These are phyloP conservation scores for Hemiprocne comata DNA, from an alignment of 2,113 vertebrate genomes.

Conservation along the genomic window DNA sequence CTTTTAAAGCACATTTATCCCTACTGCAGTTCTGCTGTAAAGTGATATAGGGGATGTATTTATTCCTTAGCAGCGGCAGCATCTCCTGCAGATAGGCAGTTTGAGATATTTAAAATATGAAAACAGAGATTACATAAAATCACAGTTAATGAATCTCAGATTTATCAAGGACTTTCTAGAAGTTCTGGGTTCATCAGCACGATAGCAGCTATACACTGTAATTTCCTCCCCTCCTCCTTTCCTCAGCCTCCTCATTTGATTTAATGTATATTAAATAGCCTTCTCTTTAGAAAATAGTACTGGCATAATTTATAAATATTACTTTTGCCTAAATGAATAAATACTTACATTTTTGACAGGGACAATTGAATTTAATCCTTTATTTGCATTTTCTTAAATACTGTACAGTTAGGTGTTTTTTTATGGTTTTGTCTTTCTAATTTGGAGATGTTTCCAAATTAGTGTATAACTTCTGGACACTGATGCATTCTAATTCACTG, in stretches of 20 bases:
- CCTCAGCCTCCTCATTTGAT: not conserved
- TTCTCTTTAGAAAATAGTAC: not conserved
- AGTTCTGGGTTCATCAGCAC: not conserved
- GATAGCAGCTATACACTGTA: not conserved
- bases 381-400: not conserved
- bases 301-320: not conserved
- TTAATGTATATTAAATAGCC: not conserved
- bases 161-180: not conserved
- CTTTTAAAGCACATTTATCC: not conserved
- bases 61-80: slow-evolving; percentile 8
- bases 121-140: slow-evolving; percentile 29
- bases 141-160: not conserved
- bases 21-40: not conserved
- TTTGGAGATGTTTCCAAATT: not conserved
- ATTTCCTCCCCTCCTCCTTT: not conserved
- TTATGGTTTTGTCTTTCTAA: not conserved
- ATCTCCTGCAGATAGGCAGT: not conserved
- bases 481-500: not conserved
- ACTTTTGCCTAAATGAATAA: not conserved
- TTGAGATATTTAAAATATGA: slow-evolving; percentile 6
- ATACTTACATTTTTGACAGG: not conserved
- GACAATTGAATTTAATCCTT: not conserved
- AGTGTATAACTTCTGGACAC: not conserved
- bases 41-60: slow-evolving; percentile 11
- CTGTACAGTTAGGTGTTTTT: not conserved